Evolutionary conservation across 2,888 invertebrate genomes (phyloP).

Genomic region (Tipula lateralis): DNA sequence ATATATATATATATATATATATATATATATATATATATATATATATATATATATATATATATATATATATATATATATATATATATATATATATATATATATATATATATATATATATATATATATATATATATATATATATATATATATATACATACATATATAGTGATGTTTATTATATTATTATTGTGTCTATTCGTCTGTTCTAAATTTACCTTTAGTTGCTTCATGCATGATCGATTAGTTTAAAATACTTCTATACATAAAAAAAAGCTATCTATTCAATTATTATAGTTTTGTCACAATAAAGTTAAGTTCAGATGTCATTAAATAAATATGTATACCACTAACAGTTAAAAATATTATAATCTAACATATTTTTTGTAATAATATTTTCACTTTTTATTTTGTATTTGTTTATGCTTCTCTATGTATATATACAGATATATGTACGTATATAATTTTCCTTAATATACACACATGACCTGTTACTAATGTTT

Average conservation of each 20-base stretch:
- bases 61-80: too few species aligned
- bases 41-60: too few species aligned
- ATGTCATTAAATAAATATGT: conserved; percentile 1
- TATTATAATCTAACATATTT: neutral
- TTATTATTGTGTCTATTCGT: neutral
- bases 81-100: too few species aligned
- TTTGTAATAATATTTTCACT: neutral
- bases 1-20: too few species aligned
- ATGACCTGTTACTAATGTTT: neutral
- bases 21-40: too few species aligned
- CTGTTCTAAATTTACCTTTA: conserved; percentile 11
- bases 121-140: too few species aligned
- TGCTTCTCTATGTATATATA: neutral
- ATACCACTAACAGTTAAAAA: neutral
- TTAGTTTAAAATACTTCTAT: neutral
- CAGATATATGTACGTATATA: neutral
- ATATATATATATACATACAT: neutral
- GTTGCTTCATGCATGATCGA: conserved; percentile 5
- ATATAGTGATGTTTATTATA: neutral
- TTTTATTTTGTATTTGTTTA: neutral
- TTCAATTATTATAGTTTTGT: neutral
- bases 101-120: too few species aligned
- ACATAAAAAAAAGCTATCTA: neutral
- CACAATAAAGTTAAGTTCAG: neutral
- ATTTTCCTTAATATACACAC: neutral